These are phyloP conservation scores for Nipponia nippon DNA, from an alignment of 2,113 vertebrate genomes.

Conservation along the genomic window DNA sequence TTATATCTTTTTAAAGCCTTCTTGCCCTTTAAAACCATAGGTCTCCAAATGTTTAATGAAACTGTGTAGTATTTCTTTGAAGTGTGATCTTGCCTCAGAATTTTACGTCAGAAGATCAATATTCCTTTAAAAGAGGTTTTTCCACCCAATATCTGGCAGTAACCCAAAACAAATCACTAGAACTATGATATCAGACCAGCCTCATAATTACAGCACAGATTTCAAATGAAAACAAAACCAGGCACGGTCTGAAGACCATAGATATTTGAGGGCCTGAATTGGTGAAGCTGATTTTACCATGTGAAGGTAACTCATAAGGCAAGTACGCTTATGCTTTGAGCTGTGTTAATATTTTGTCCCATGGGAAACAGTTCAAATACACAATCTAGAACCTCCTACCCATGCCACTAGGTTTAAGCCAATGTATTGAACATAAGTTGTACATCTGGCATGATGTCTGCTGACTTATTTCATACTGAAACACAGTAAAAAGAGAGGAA, in stretches of 20 bases:
- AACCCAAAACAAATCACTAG: neutral
- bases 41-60: neutral
- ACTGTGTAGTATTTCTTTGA: neutral
- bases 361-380: neutral
- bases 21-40: neutral
- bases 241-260: neutral
- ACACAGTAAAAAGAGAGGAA: neutral
- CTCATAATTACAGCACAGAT: neutral
- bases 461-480: neutral
- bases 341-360: neutral
- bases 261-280: neutral
- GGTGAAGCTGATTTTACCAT: neutral
- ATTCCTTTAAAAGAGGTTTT: neutral
- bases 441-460: neutral
- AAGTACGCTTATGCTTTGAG: neutral
- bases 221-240: neutral
- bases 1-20: neutral
- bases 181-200: neutral
- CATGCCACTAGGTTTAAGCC: neutral
- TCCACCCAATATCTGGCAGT: neutral
- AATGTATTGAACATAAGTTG: neutral
- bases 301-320: neutral
- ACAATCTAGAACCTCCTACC: neutral
- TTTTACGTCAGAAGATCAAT: neutral
- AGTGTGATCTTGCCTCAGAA: neutral